These are phyloP conservation scores for Drosophila takahashii DNA, from an alignment of 1,140 invertebrate species.

Conservation along the genomic window DNA sequence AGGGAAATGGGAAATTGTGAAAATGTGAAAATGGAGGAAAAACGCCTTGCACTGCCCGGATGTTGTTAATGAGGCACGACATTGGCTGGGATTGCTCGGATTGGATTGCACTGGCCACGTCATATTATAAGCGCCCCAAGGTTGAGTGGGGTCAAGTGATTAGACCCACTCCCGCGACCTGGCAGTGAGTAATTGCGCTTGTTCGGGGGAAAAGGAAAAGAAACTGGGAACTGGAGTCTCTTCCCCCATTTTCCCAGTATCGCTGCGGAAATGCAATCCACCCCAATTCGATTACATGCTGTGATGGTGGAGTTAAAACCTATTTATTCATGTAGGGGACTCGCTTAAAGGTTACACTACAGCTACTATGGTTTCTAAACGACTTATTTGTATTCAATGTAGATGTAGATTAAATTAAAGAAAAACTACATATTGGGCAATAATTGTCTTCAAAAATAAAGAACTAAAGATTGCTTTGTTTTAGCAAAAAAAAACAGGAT, in stretches of 20 bases:
- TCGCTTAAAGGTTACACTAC: neutral
- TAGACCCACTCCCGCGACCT: constrained; percentile 10
- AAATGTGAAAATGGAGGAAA: constrained; percentile 2
- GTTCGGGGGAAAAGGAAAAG: neutral
- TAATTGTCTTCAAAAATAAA: too few relatives aligned
- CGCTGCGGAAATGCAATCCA: neutral
- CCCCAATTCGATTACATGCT: constrained; percentile 6
- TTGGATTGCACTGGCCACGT: constrained; percentile 59
- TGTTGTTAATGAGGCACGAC: constrained; percentile 77
- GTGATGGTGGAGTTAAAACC: neutral
- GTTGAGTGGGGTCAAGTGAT: constrained; percentile 53
- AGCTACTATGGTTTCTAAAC: neutral
- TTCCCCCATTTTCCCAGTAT: neutral
- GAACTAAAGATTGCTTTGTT: too few relatives aligned
- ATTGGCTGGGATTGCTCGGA: constrained; percentile 53
- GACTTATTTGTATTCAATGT: too few relatives aligned
- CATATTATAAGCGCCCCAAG: constrained; percentile 43
- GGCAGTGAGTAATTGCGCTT: constrained; percentile 34
- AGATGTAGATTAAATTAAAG: too few relatives aligned
- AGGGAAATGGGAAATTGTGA: neutral
- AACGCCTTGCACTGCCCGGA: constrained; percentile 40
- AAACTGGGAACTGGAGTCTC: neutral
- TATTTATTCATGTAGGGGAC: neutral
- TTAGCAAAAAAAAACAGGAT: too few relatives aligned
- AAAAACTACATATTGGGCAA: too few relatives aligned